Evolutionary conservation across 2,113 vertebrate genomes (phyloP).

Genomic region (Ceuthmochares aereus): DNA sequence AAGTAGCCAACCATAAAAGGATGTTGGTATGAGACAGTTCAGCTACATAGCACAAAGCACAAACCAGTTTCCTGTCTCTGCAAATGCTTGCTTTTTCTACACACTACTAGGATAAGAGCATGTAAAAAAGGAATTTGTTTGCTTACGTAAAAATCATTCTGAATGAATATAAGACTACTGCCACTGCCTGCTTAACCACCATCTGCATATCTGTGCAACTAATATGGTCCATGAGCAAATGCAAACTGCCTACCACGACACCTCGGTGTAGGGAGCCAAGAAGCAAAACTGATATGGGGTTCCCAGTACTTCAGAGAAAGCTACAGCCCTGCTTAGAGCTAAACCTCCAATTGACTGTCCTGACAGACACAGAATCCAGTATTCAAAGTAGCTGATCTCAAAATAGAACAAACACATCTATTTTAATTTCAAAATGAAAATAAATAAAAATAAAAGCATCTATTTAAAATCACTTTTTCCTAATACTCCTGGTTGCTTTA

Average conservation of each 20-base stretch:
- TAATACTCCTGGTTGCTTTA: neutral
- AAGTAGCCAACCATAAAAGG: neutral
- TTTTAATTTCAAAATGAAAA: neutral
- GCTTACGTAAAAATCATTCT: neutral
- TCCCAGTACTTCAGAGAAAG: neutral
- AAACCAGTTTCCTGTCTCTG: conserved; percentile 17
- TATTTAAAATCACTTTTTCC: neutral
- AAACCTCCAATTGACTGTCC: neutral
- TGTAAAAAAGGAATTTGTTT: neutral
- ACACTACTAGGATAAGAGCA: neutral
- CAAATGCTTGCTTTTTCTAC: neutral
- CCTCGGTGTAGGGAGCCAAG: neutral
- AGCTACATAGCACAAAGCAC: neutral
- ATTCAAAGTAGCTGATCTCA: neutral
- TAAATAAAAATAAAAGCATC: neutral
- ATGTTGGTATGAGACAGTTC: neutral
- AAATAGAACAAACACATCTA: neutral
- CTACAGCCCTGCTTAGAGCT: neutral
- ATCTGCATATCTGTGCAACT: neutral
- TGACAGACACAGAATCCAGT: neutral
- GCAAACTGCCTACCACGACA: neutral
- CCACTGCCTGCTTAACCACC: neutral
- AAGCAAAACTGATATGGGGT: rapidly evolving
- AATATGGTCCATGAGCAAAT: neutral
- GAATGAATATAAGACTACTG: neutral